Base-by-base conservation (phyloP, 2,888 invertebrate species). In the Geotrupes spiniger region DNA sequence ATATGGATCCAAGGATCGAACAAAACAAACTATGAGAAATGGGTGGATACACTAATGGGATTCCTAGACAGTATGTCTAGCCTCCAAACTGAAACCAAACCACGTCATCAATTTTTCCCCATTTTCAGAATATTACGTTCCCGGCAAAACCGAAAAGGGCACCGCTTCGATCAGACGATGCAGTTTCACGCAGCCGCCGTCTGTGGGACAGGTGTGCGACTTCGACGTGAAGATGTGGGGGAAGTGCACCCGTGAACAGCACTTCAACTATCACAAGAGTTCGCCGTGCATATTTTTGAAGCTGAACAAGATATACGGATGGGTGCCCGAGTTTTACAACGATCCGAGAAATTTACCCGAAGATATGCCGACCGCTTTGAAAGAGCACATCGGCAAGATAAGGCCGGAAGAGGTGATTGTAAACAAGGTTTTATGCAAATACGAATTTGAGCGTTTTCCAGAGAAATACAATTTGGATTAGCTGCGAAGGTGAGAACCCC, bases 231-330 rank as follows among this genome's bases (percentile, higher is more conserved):
- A 86, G 63, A 77, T 83, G 14, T 89, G 91, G 81, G 78, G 79
- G 0, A 85, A 86, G 0, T 97, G 96, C 72, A 86, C 85, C 8
- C 84, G 84, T 59, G 89, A 89, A 56, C 88, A 92, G 65, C 79
- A 84, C 62, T 99, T 88, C 72, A 94, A 92, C 51, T 98, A 92
- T 73, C 88, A 91, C 69, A 86, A 87, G 67, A 94, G 93, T 31
- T 85, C 88, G 12, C 98, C 98, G 0, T 99, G 99, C 74, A 81
- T 98, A 54, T 88, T 97, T 69, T 78, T 99, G 46, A 98, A 98
- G 71, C 77, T 99, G 29, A 99, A 99, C 76, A 93, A 90, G 81
- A 94, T 95, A 64, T 94, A 84, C 63, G 91, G 85, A 12, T 96
- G 95, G 95, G 77, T 79, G 55, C 95, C 96, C 0, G 80, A 86